Percentiles rank a stretch among this genome's conserved stretches.
phyloP scores from a whole-genome alignment of 2,113 vertebrate genomes.

The Bambusicola thoracicus region DNA sequence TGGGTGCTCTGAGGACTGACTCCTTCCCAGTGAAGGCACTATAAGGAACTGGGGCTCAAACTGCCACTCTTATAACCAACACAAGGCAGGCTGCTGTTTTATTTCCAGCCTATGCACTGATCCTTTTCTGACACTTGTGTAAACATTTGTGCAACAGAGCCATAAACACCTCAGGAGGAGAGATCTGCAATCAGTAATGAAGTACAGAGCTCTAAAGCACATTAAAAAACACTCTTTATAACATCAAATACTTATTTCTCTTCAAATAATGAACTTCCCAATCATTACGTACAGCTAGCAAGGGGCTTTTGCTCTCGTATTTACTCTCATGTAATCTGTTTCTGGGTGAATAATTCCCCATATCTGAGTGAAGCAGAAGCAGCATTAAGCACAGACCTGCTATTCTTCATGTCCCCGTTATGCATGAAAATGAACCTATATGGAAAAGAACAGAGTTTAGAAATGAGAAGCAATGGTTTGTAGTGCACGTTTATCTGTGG shows the following conservation, averaged over 20 bases:
- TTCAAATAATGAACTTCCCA: neutral
- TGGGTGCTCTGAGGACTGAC: neutral
- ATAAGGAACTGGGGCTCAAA: conserved; percentile 28
- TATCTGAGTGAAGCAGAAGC: neutral
- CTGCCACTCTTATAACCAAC: neutral
- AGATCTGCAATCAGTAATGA: neutral
- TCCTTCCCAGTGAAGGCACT: neutral
- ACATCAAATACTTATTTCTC: neutral
- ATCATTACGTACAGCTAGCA: neutral
- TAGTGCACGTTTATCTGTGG: neutral
- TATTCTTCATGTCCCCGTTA: neutral
- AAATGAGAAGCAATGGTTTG: neutral
- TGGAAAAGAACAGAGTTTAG: neutral
- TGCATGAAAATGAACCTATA: neutral
- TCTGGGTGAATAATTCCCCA: neutral
- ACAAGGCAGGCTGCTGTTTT: conserved; percentile 6
- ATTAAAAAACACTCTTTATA: neutral
- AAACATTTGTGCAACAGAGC: conserved; percentile 22
- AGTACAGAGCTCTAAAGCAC: neutral
- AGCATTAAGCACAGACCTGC: neutral
- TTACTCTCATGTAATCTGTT: neutral
- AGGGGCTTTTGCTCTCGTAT: neutral
- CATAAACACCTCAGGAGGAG: neutral
- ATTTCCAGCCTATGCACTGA: neutral
- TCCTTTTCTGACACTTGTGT: neutral